A percentile compares a stretch with the other conserved stretches of the same genome.
Conservation (phyloP, 1,140 invertebrate species). For the Antheraea pernyi region DNA sequence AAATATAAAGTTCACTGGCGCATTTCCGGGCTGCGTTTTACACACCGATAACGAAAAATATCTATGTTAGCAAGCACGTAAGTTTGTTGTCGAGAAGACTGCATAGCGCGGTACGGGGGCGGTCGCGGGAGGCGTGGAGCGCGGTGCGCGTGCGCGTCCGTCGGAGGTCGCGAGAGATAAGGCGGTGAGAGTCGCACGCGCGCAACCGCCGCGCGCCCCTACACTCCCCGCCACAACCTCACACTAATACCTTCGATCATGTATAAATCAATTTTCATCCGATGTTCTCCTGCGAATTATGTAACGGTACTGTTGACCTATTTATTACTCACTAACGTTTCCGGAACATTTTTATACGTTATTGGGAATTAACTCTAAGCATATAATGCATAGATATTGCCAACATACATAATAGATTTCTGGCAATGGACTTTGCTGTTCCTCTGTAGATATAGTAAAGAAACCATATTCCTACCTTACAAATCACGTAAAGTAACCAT, state of each 20-base stretch:
- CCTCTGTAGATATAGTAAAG: background rate
- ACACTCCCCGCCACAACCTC: conserved; percentile 52
- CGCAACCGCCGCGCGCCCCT: conserved; percentile 50
- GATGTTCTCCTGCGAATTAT: conserved; percentile 65
- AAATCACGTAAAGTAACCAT: conserved; percentile 11
- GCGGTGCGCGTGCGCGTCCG: conserved; percentile 67
- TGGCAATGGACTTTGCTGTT: background rate
- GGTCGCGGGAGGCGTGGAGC: conserved; percentile 51
- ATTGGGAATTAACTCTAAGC: background rate
- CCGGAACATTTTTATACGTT: background rate
- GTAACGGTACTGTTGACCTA: conserved; percentile 68
- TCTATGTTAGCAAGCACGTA: conserved; percentile 52
- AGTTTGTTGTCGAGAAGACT: conserved; percentile 52
- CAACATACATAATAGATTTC: background rate
- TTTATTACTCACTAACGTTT: conserved; percentile 38
- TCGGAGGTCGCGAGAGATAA: conserved; percentile 77
- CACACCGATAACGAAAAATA: conserved; percentile 55
- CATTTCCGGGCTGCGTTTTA: conserved; percentile 55
- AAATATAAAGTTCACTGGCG: conserved; percentile 41
- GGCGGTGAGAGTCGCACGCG: conserved; percentile 72
- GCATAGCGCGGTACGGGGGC: conserved; percentile 69
- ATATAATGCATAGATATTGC: background rate
- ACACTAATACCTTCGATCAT: conserved; percentile 57
- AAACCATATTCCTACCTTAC: conserved; percentile 8
- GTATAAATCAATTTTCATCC: conserved; percentile 58